Evolutionary conservation across 2,797 vertebrate species (phyloP), one percentile per base, ranked within the genome.

Genomic region (Poecilia velifera): DNA sequence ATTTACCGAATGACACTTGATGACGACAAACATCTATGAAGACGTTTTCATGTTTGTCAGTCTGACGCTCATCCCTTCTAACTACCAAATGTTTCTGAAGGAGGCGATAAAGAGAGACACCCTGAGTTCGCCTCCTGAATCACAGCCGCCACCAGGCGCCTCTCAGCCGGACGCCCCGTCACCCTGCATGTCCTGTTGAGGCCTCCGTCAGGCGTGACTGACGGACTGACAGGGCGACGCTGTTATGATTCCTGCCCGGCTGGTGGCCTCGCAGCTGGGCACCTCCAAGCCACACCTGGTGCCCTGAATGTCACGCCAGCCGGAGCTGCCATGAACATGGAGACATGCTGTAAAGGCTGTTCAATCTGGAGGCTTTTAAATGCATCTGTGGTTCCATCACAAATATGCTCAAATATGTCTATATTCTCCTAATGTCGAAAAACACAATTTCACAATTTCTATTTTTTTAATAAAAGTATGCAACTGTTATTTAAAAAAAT

Each of bases 211-310:
- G 90, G 89, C 88, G 88, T 93, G 91, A 94, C 94, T 92, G 94
- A 94, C 92, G 78, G 80, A 73, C 73, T 93, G 93, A 94, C 92
- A 90, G 87, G 83, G 86, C 87, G 86, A 91, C 68, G 81, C 82
- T 87, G 89, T 88, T 87, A 72, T 86, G 91, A 93, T 91, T 93
- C 92, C 93, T 91, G 94, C 90, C 92, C 89, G 92, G 84, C 86
- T 94, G 92, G 93, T 88, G 92, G 91, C 88, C 92, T 92, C 92
- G 89, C 95, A 95, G 94, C 94, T 96, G 95, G 91, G 92, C 91
- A 93, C 92, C 87, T 87, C 82, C 82, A 75, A 77, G 86, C 72
- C 91, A 93, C 95, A 96, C 94, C 93, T 95, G 94, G 92, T 91
- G 89, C 93, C 87, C 75, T 14, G n/a, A 71, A 88, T 91, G 92